Conservation (phyloP, 2,888 invertebrate genomes). For the Spisula subtruncata region DNA sequence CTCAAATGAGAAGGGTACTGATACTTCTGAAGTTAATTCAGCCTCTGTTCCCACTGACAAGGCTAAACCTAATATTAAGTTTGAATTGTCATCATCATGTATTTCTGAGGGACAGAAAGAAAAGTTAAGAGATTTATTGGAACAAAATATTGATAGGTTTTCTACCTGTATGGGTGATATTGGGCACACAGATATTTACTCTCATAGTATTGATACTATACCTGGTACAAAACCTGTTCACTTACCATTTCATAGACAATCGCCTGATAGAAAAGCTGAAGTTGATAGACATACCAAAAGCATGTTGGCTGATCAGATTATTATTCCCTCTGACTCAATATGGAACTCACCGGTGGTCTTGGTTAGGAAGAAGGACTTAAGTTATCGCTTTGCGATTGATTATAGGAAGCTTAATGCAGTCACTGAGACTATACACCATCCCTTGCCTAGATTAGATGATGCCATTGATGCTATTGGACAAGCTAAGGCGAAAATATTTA, state of each 20-base stretch:
- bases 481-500: not conserved
- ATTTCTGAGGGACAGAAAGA: not conserved
- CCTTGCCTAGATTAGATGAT: not conserved
- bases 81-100: not conserved
- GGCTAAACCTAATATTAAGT: not conserved
- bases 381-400: not conserved
- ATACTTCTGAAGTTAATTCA: too few relatives aligned
- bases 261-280: not conserved
- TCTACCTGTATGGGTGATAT: constrained; percentile 35
- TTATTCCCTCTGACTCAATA: not conserved
- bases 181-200: constrained; percentile 22
- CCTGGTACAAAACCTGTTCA: too few relatives aligned
- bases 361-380: too few relatives aligned
- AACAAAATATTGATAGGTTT: constrained; percentile 31
- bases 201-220: constrained; percentile 40
- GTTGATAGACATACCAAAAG: not conserved
- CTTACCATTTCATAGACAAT: not conserved
- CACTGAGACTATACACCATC: not conserved
- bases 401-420: not conserved
- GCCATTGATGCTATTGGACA: not conserved
- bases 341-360: not conserved
- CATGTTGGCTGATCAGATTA: not conserved
- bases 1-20: not conserved
- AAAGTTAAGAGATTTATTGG: not conserved
- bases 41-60: too few relatives aligned